phyloP scores from a whole-genome alignment of 2,888 invertebrate genomes.

The Seira musarum region DNA sequence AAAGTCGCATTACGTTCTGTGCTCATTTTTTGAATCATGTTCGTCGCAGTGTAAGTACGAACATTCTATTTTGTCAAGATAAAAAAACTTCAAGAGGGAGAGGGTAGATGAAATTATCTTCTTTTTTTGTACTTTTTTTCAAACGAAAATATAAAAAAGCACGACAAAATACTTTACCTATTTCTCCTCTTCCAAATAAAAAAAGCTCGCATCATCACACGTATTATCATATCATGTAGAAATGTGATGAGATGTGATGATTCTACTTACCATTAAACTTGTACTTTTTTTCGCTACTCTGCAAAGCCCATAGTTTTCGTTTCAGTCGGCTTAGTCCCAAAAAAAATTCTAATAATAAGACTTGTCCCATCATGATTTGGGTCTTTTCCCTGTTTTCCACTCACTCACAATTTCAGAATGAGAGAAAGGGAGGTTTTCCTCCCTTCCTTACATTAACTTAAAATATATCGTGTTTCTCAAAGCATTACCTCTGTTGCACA shows the following conservation, averaged over 20 bases:
- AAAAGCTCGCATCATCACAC: constrained; percentile 22
- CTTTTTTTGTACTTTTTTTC: not conserved
- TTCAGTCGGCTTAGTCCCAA: constrained; percentile 20
- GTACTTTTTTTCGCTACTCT: constrained; percentile 28
- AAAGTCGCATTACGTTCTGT: too few species aligned
- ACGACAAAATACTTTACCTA: not conserved
- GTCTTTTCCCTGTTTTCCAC: constrained; percentile 4
- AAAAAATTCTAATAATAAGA: constrained; percentile 34
- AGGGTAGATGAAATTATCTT: constrained; percentile 9
- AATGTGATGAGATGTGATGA: constrained; percentile 61
- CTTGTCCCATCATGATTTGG: constrained; percentile 30
- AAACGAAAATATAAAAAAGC: constrained; percentile 14
- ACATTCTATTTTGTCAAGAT: not conserved
- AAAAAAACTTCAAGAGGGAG: not conserved
- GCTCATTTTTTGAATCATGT: not conserved
- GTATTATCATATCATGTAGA: constrained; percentile 56
- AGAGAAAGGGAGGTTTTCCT: constrained; percentile 18
- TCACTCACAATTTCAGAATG: constrained; percentile 1
- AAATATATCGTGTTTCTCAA: constrained; percentile 9
- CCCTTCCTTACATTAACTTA: not conserved
- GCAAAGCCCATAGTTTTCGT: constrained; percentile 18
- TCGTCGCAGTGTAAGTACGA: not conserved
- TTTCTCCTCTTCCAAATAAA: not conserved
- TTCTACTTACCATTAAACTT: constrained; percentile 50
- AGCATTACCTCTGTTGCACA: not conserved